Evolutionary conservation across 2,113 vertebrate species (phyloP), one percentile per base, ranked within the genome.

Genomic region (Sus scrofa): DNA sequence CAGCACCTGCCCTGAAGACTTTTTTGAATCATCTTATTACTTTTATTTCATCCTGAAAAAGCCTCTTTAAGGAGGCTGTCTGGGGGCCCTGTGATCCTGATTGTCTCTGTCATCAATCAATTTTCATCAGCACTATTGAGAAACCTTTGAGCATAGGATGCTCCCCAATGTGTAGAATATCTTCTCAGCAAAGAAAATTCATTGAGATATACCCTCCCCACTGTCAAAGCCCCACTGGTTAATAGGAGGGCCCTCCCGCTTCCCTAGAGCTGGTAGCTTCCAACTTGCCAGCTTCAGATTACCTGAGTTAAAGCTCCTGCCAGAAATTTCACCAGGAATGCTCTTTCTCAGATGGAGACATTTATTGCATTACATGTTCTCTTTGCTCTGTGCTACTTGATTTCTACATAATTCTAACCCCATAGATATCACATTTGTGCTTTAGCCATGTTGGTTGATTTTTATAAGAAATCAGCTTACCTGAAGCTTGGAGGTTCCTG

Each of bases 51-150:
- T 89, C n/a, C 86, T 90, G 60, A 93, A 94, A 95, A 97, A 60
- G 81, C 68, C 84, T 90, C 32, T 86, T 96, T 84, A 60, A 84
- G 52, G n/a, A 89, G 37, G 14, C 63, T 96, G 52, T 97, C 74
- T 96, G 19, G 81, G 90, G 75, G 4, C 8, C n/a, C 27, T 52
- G 12, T 96, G 93, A 89, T 94, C 58, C 74, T 94, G 73, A 97
- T 97, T 97, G 58, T 79, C 1, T 96, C 26, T 79, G 89, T 94
- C 93, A 96, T 94, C 94, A 96, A 94, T 97, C 93, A 95, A 93
- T 93, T 97, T 89, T 91, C 70, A 62, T 56, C 83, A 94, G 91
- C 12, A 26, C 73, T 88, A 24, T 92, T 71, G 73, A 92, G 88
- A 95, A 96, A 89, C 30, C 52, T 94, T 94, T 85, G 83, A 96